Base-by-base conservation (phyloP, 1,140 invertebrate genomes). In the Trissolcus basalis region DNA sequence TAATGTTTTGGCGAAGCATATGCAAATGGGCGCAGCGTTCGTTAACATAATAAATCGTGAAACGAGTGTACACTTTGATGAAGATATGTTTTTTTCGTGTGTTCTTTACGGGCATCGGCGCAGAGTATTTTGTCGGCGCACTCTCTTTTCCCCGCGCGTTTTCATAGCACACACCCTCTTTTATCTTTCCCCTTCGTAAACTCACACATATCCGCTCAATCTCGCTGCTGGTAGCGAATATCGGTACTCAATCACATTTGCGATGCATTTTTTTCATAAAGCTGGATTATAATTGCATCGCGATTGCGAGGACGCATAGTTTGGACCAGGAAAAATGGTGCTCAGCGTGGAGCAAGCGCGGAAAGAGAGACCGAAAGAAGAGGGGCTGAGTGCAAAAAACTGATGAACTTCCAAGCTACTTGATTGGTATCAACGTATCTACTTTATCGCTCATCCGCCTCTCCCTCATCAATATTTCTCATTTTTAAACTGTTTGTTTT, bases 211-310 rank as follows among this genome's bases (percentile, higher is more conserved):
- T 78, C 78, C 78, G 74, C 75, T 80, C 81, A 85, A 86, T 84
- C 82, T 84, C 82, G 80, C 81, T 27, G 19, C 19, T 78, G 70
- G 79, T 77, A 77, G 77, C 75, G 77, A 76, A 85, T 87, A 87
- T 86, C 86, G 85, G 84, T 86, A 84, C 87, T 87, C 87, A 87
- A 87, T 88, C 87, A 87, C 85, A 87, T 87, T 87, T 87, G 87
- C 82, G 84, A 88, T 88, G 86, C 87, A 88, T 86, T 87, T 86
- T 83, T 88, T 87, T 85, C 85, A 88, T 87, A 88, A 88, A 88
- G 86, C 85, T 87, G 87, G 85, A 87, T 88, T 88, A 88, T 88
- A 88, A 88, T 87, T 88, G 87, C 87, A 86, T 87, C 85, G 85
- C 83, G 83, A 88, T 86, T 85, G 85, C 83, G 85, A 86, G 81